Conservation (phyloP, 2,113 vertebrate genomes). For the Perca flavescens region DNA sequence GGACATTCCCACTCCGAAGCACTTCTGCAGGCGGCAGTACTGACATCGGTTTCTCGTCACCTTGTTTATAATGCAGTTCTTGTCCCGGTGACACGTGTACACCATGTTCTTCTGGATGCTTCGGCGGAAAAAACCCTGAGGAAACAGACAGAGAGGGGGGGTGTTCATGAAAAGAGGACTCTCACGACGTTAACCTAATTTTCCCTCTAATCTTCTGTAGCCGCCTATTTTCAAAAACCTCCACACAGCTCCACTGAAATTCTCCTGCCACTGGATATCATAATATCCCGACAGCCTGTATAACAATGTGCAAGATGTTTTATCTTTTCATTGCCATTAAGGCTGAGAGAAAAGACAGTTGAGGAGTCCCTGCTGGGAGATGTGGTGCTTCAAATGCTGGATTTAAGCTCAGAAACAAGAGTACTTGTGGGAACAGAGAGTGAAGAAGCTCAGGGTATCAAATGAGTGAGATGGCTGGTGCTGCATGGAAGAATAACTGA, state of each 20-base stretch:
- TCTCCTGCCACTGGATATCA: constrained; percentile 28
- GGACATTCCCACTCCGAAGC: constrained; percentile 98
- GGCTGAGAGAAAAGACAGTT: constrained; percentile 18
- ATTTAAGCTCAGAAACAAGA: constrained; percentile 50
- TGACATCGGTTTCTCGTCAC: constrained; percentile 98
- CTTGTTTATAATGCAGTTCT: constrained; percentile 99
- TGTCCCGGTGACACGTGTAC: constrained; percentile 98
- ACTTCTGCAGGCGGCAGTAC: constrained; percentile 98
- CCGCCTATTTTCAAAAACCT: constrained; percentile 16
- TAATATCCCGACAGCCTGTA: constrained; percentile 15
- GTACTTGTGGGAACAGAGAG: constrained; percentile 43
- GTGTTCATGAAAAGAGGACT: constrained; percentile 26
- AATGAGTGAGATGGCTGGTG: constrained; percentile 26
- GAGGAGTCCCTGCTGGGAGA: constrained; percentile 46
- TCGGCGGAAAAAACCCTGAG: constrained; percentile 96
- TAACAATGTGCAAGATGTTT: constrained; percentile 36
- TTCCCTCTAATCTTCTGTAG: constrained; percentile 35
- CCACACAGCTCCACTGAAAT: constrained; percentile 24
- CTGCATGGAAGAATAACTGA: constrained; percentile 32
- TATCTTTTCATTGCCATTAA: constrained; percentile 37
- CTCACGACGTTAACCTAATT: constrained; percentile 37
- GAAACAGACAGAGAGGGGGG: constrained; percentile 40
- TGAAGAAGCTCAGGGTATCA: constrained; percentile 44
- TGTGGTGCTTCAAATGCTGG: constrained; percentile 55
- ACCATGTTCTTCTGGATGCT: constrained; percentile 99